Evolutionary conservation across 2,113 vertebrate species (phyloP).

Genomic region (Peromyscus maniculatus): DNA sequence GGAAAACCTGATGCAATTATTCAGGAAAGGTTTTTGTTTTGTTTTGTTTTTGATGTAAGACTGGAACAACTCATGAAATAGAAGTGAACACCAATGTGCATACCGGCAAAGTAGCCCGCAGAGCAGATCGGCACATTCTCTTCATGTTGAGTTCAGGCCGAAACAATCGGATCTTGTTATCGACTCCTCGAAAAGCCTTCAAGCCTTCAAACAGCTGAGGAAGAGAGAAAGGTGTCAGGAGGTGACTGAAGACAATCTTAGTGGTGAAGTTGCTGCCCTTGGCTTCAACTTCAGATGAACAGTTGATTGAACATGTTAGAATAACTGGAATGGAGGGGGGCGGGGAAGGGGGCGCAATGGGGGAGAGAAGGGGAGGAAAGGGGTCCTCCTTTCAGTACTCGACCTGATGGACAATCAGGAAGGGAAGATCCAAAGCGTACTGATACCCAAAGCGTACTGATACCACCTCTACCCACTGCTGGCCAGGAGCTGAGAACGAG

Average conservation of each 20-base stretch:
- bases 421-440: background rate
- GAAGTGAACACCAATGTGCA: constrained; percentile 64
- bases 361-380: background rate
- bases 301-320: background rate
- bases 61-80: background rate
- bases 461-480: background rate
- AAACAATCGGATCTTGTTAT: constrained; percentile 93
- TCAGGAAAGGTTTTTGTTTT: background rate
- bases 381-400: too few species aligned
- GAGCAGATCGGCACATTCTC: constrained; percentile 91
- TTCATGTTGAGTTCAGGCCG: constrained; percentile 94
- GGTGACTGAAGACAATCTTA: background rate
- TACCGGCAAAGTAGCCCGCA: constrained; percentile 92
- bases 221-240: background rate
- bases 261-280: background rate
- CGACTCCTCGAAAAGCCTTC: constrained; percentile 93
- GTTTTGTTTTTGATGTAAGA: background rate
- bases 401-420: background rate
- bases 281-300: background rate
- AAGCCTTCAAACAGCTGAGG: constrained; percentile 94
- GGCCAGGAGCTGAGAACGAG: background rate
- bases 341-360: background rate
- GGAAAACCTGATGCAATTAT: background rate
- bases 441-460: background rate
- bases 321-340: too few species aligned